phyloP scores from a whole-genome alignment of 1,140 invertebrate species.

The Aricia agestis region DNA sequence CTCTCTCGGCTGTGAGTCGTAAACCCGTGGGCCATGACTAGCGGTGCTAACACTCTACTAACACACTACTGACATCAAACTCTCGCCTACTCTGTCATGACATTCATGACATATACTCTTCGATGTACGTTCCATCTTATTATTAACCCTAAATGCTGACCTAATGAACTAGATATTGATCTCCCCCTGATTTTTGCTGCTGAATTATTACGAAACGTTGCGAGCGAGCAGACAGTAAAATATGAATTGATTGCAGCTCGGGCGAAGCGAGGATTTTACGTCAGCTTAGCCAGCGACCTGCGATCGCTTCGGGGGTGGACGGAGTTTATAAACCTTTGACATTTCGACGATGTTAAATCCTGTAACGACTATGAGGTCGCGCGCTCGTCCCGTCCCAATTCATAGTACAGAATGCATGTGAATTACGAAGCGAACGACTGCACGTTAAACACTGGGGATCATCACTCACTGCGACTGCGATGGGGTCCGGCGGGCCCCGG shows the following conservation, averaged over 20 bases:
- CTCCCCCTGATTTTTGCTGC: background rate
- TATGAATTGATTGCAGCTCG: background rate
- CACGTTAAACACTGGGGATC: background rate
- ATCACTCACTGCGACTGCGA: background rate
- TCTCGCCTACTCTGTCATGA: too few species aligned
- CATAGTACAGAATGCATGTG: background rate
- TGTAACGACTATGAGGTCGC: background rate
- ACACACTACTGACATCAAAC: too few species aligned
- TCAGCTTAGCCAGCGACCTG: background rate
- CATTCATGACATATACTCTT: background rate
- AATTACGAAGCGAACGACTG: background rate
- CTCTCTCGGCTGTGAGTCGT: too few species aligned
- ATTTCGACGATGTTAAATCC: background rate
- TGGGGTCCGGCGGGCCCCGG: background rate
- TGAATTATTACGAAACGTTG: background rate
- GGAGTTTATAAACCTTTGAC: background rate
- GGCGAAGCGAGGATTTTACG: background rate
- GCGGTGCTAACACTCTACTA: too few species aligned
- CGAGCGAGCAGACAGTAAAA: background rate
- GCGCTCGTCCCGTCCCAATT: background rate
- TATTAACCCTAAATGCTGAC: background rate
- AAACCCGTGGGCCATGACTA: too few species aligned
- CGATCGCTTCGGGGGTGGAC: background rate
- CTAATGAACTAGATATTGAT: background rate
- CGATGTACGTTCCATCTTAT: background rate